Base-by-base conservation (phyloP, 2,888 invertebrate genomes). In the Nebria salina region DNA sequence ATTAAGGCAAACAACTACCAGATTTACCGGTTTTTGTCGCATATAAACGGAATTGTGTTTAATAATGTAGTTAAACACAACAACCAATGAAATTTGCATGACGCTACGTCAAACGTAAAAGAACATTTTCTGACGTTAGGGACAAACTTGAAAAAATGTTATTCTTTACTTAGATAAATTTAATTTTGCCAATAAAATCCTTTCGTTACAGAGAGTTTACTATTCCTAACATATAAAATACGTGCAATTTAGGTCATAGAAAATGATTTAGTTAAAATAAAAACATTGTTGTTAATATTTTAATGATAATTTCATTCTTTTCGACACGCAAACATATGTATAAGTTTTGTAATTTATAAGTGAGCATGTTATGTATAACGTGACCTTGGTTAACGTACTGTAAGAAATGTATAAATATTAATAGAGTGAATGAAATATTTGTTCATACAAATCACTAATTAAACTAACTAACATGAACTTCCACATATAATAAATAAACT, bases 1-100 rank as follows among this genome's bases (percentile, higher is more conserved):
- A 87, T 88, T 87, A 88, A 87, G 86, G 83, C 85, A 85, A 86
- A 87, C 87, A 87, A 86, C 86, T 86, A 87, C 87, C 86, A 85
- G 86, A 86, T 85, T 83, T 79, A 85, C 83, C 83, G 83, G 83
- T 82, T 83, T 83, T 83, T 83, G 84, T 83, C 83, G 86, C 84
- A 85, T 86, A 86, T 86, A 86, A 86, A 87, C 86, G 86, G 86
- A 87, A 87, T 86, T 86, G 86, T 85, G 85, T 87, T 87, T 87
- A 86, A 87, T 87, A 87, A 87, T 87, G 86, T 86, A 87, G 85
- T 86, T 84, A 82, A 84, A 85, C 85, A 84, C 83, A 84, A 84
- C 84, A 84, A 83, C 85, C 85, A 82, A 85, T 86, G 84, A 86
- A 87, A 87, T 86, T 87, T 87, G 86, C 87, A 86, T 86, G 86